These are phyloP conservation scores for Coreoperca whiteheadi DNA, from an alignment of 2,113 vertebrate genomes.

Conservation along the genomic window DNA sequence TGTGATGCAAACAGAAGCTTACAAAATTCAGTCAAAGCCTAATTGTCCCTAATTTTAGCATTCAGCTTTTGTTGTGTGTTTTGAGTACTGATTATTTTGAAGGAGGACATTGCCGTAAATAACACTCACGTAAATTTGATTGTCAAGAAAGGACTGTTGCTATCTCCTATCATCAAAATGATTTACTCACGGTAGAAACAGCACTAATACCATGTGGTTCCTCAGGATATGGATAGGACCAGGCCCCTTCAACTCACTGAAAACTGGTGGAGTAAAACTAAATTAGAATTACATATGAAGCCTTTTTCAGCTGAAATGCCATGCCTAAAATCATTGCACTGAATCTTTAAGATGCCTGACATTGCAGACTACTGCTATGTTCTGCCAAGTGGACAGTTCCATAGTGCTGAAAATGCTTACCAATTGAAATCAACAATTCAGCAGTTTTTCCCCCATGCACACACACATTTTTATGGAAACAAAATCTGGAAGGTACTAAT, in stretches of 20 bases:
- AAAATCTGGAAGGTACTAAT: neutral
- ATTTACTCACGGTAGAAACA: neutral
- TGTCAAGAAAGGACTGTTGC: neutral
- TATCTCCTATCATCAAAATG: neutral
- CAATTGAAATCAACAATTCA: neutral
- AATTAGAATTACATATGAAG: neutral
- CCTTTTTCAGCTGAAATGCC: neutral
- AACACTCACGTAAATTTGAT: neutral
- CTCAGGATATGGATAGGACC: neutral
- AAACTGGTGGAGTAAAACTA: neutral
- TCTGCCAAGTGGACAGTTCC: neutral
- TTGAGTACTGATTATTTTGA: no score
- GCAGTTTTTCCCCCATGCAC: neutral
- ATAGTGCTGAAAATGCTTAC: conserved; percentile 9
- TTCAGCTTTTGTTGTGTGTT: neutral
- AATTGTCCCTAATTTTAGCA: neutral
- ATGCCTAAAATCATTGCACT: neutral
- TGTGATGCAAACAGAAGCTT: neutral
- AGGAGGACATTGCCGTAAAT: no score
- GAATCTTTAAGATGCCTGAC: conserved; percentile 9
- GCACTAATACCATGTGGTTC: neutral
- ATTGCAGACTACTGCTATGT: neutral
- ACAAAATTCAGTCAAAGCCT: neutral
- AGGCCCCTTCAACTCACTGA: neutral
- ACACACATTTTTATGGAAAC: neutral